These are phyloP conservation scores for Drosophila asahinai DNA, from an alignment of 1,140 invertebrate genomes.

Conservation along the genomic window DNA sequence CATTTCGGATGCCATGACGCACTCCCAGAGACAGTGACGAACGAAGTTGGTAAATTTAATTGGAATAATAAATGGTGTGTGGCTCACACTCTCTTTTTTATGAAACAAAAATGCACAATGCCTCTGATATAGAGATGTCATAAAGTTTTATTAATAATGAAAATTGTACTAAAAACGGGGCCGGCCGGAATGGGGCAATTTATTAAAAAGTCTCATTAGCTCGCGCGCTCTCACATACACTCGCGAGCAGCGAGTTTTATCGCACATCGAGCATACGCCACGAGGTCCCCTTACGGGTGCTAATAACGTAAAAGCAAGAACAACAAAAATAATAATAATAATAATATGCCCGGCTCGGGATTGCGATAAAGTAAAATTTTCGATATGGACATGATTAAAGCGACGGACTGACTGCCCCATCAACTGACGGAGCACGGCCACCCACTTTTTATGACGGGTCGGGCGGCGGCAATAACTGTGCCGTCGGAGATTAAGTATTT, in stretches of 20 bases:
- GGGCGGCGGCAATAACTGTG: conserved; percentile 66
- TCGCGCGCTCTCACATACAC: conserved; percentile 30
- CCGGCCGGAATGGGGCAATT: conserved; percentile 63
- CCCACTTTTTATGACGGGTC: conserved; percentile 28
- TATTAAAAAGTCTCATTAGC: conserved; percentile 84
- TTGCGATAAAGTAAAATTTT: conserved; percentile 82
- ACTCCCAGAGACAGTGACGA: conserved; percentile 48
- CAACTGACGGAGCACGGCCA: conserved; percentile 5
- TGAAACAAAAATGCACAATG: conserved; percentile 61
- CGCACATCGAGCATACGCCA: conserved; percentile 79
- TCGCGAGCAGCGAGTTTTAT: conserved; percentile 56
- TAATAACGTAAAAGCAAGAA: conserved; percentile 79
- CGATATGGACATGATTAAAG: conserved; percentile 80
- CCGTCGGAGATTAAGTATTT: conserved; percentile 79
- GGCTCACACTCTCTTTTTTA: conserved; percentile 45
- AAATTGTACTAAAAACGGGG: conserved; percentile 80
- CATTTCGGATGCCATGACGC: conserved; percentile 56
- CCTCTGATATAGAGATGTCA: conserved; percentile 73
- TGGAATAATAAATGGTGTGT: conserved; percentile 72
- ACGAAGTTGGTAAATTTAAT: conserved; percentile 76
- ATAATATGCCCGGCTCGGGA: conserved; percentile 46
- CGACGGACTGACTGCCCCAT: conserved; percentile 34
- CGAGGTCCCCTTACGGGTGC: conserved; percentile 73
- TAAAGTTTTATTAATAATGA: conserved; percentile 84
- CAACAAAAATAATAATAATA: conserved; percentile 68